Base-by-base conservation (phyloP, 1,140 invertebrate species). In the Oryzaephilus surinamensis region DNA sequence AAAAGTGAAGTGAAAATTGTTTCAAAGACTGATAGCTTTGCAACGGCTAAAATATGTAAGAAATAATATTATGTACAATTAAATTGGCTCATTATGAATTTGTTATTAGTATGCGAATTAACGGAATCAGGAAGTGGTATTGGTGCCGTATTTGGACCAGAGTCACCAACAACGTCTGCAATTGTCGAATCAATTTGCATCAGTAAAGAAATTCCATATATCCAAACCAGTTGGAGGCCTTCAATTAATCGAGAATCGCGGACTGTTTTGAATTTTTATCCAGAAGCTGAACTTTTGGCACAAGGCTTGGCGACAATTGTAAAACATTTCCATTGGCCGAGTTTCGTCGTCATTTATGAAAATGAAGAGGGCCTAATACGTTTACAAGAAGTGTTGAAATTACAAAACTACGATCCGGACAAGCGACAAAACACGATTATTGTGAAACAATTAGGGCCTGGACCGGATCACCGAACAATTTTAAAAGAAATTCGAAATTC, bases 311-410 rank as follows among this genome's bases (percentile, higher is more conserved):
- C 77, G 0, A 79, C 81, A 33, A 65, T 91, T 17, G 71, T 90
- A 3, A 70, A 76, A 43, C 71, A 77, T 45, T 76, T 81, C 60
- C 69, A 79, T 16, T 94, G 88, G 88, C 73, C 73, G 24, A 74
- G 71, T 34, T 92, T 85, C 50, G 81, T 82, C 0, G 74, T 88
- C n/a, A 60, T 93, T 6, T 94, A 92, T 54, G 83, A 93, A 57
- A 71, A 77, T 21, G 76, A 84, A 34, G 77, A 77, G 30, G 70
- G 84, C 55, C 63, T 96, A 2, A 74, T 87, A 21, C 72, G 83
- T 29, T 67, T 95, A 10, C 87, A 93, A 63, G 82, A 85, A 48
- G 70, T 93, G 2, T 59, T 96, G 3, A 84, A 86, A 63, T 65
- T 76, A 37, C 71, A 77, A 43, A 20, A 34, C 13, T 46, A 34